Conservation (phyloP, 2,113 vertebrate genomes). For the Gambusia affinis region DNA sequence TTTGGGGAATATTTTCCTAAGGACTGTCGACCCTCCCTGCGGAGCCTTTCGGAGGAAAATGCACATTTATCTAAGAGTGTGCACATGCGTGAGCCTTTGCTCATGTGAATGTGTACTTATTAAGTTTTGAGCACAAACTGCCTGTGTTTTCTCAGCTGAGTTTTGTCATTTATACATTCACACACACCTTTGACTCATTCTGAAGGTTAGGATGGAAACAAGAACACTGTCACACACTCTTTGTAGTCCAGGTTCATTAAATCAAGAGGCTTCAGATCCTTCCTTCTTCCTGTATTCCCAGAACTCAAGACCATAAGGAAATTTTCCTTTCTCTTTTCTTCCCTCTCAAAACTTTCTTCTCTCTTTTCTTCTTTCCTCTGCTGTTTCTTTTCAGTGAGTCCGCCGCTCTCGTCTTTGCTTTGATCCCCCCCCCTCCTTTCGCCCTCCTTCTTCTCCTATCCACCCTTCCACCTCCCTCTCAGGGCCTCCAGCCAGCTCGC, state of each 20-base stretch:
- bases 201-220: conserved; percentile 38
- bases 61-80: conserved; percentile 26
- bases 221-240: conserved; percentile 33
- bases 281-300: conserved; percentile 65
- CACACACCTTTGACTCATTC: conserved; percentile 25
- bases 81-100: conserved; percentile 12
- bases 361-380: conserved; percentile 73
- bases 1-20: conserved; percentile 84
- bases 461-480: conserved; percentile 49
- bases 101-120: conserved; percentile 14
- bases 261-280: conserved; percentile 59
- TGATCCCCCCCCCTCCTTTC: conserved; percentile 65
- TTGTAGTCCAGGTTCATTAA: conserved; percentile 62
- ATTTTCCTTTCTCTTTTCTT: conserved; percentile 77
- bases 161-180: conserved; percentile 10
- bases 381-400: conserved; percentile 79
- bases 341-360: conserved; percentile 76
- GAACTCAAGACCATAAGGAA: conserved; percentile 69
- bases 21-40: conserved; percentile 76
- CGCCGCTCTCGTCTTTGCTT: conserved; percentile 70
- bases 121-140: conserved; percentile 18
- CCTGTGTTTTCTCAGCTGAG: conserved; percentile 11
- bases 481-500: conserved; percentile 80
- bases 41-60: conserved; percentile 57
- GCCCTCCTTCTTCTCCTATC: conserved; percentile 6